phyloP scores from a whole-genome alignment of 2,888 invertebrate species.

The Scaptomyza reducta region DNA sequence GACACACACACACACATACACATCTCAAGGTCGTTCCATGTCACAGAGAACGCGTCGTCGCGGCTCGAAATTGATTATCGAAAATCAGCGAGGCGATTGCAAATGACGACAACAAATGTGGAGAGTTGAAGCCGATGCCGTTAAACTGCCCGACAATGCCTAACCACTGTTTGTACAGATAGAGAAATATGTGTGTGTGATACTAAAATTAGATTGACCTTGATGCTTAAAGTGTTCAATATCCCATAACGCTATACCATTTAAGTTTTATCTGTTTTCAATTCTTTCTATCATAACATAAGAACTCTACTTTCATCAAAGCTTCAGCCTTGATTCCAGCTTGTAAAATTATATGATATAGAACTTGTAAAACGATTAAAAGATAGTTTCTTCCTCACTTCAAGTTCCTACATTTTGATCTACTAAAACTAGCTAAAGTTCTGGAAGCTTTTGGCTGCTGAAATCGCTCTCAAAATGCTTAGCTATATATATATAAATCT shows the following conservation, averaged over 20 bases:
- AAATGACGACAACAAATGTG: conserved; percentile 43
- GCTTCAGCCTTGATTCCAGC: background rate
- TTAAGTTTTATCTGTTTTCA: too few relatives aligned
- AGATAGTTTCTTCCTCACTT: too few relatives aligned
- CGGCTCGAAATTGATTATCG: conserved; percentile 50
- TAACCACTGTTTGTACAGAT: conserved; percentile 44
- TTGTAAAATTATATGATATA: background rate
- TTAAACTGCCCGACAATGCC: conserved; percentile 47
- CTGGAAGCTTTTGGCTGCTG: too few relatives aligned
- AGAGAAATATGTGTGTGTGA: background rate
- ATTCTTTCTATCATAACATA: too few relatives aligned
- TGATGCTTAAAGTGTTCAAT: background rate
- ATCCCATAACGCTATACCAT: background rate
- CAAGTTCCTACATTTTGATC: too few relatives aligned
- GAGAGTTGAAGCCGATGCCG: conserved; percentile 38
- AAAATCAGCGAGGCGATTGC: conserved; percentile 32
- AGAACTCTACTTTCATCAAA: background rate
- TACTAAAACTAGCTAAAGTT: too few relatives aligned
- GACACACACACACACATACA: conserved; percentile 1
- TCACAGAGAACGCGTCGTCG: conserved; percentile 42
- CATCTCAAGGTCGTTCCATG: conserved; percentile 71
- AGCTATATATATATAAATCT: background rate
- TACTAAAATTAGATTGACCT: background rate
- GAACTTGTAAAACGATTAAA: too few relatives aligned
- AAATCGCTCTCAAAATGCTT: background rate